Evolutionary conservation across 2,797 vertebrate genomes (phyloP), one percentile per base, ranked within the genome.

Genomic region (Odontamblyopus lacepedii): DNA sequence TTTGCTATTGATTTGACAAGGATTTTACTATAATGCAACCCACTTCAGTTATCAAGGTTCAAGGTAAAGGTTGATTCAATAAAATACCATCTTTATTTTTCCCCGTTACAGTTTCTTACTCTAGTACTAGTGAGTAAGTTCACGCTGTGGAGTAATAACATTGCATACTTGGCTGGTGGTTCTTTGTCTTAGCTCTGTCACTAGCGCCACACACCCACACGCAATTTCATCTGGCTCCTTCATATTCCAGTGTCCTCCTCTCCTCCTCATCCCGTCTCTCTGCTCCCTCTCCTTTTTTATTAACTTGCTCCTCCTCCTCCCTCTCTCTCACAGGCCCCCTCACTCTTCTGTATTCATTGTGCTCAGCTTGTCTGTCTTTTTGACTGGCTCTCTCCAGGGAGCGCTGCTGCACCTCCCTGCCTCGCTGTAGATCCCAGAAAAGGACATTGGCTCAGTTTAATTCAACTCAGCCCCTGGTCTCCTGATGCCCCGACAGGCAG

Each of bases 391-490:
- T 84, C 89, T 84, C 83, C 77, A 73, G 79, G 80, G 87, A 74
- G 71, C 78, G 78, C 78, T 85, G 62, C 35, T 26, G 83, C 80
- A 85, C 78, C 80, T 84, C 83, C 74, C 78, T 85, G 82, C 80
- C 73, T 75, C 81, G 87, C 83, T 78, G 81, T 78, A 79, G 88
- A 86, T 91, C 86, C 88, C 78, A 89, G 91, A 78, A 92, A 89
- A 91, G 88, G 85, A 92, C 90, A 87, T 88, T 83, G 84, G 91
- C 90, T 92, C 88, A 78, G 80, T 91, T 92, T 90, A 90, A 88
- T 92, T 92, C 83, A 91, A 90, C 82, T 92, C 88, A 88, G 85
- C 82, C 85, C 57, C 75, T 56, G 38, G 83, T 88, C 88, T 86
- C 88, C 88, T 74, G 89, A 87, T 88, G 85, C 84, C 87, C 77